A percentile compares a stretch with the other conserved stretches of the same genome.
These are phyloP conservation scores for Adelphocoris suturalis DNA, from an alignment of 2,888 invertebrate genomes.

Conservation along the genomic window DNA sequence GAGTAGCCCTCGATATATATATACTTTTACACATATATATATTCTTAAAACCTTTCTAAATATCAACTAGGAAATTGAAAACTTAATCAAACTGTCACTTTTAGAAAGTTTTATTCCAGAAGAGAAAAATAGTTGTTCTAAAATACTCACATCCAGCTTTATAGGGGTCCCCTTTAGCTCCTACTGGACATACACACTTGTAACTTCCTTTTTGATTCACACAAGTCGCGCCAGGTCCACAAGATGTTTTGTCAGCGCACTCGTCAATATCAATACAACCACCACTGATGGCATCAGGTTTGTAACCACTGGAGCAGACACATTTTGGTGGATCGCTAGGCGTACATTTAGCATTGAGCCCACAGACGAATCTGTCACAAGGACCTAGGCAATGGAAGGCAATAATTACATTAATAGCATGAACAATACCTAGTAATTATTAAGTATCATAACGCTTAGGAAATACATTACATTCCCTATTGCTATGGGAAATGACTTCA, in stretches of 20 bases:
- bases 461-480: not conserved
- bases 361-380: conserved; percentile 93
- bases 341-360: conserved; percentile 93
- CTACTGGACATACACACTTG: conserved; percentile 90
- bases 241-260: conserved; percentile 87
- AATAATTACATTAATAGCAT: not conserved
- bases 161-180: conserved; percentile 91
- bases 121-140: not conserved
- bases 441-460: not conserved
- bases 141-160: conserved; percentile 87
- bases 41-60: too few relatives aligned
- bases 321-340: conserved; percentile 94
- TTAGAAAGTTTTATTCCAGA: too few relatives aligned
- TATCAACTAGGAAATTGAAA: too few relatives aligned
- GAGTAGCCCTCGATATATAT: too few relatives aligned
- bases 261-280: conserved; percentile 93
- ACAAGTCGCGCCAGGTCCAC: conserved; percentile 92
- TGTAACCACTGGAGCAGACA: conserved; percentile 91
- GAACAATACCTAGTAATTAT: too few relatives aligned
- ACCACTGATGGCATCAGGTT: conserved; percentile 88
- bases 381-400: conserved; percentile 80
- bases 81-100: too few relatives aligned
- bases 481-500: not conserved
- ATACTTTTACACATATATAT: too few relatives aligned
- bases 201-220: conserved; percentile 92